These are phyloP conservation scores for Sinodicranocentrus sp. DNA, from an alignment of 2,888 invertebrate species.

Conservation along the genomic window DNA sequence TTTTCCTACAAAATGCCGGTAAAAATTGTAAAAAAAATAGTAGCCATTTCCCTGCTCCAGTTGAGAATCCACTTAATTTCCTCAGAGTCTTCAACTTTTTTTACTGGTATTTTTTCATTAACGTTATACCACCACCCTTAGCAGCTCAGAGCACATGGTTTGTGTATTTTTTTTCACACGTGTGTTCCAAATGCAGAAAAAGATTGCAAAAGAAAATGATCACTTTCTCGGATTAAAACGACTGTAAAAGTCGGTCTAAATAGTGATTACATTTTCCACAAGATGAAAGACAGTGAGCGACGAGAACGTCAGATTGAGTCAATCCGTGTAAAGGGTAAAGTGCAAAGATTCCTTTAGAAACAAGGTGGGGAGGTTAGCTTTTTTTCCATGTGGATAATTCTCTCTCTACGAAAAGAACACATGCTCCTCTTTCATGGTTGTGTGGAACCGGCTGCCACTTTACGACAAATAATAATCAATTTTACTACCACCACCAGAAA, in stretches of 20 bases:
- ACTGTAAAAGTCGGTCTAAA: conserved; percentile 34
- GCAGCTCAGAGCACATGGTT: background rate
- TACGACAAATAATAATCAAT: conserved; percentile 65
- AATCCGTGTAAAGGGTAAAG: conserved; percentile 49
- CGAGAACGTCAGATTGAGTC: conserved; percentile 38
- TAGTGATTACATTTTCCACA: conserved; percentile 29
- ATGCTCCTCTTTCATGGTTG: conserved; percentile 57
- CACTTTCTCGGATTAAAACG: conserved; percentile 45
- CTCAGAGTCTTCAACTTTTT: conserved; percentile 36
- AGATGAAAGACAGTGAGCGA: conserved; percentile 42
- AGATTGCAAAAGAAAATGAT: conserved; percentile 17
- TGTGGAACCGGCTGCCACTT: conserved; percentile 61
- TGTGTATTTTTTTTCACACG: conserved; percentile 4
- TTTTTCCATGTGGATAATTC: background rate
- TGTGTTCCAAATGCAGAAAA: conserved; percentile 9
- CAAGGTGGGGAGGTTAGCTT: background rate
- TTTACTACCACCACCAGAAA: conserved; percentile 41
- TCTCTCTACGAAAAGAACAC: conserved; percentile 44
- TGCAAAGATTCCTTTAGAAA: conserved; percentile 33
- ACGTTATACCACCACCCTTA: conserved; percentile 36
- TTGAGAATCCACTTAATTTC: conserved; percentile 50
- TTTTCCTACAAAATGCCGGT: conserved; percentile 9
- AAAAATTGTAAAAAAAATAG: conserved; percentile 27
- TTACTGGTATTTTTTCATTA: conserved; percentile 56
- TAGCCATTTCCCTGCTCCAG: conserved; percentile 43